Evolutionary conservation across 2,888 invertebrate genomes (phyloP), one percentile per base, ranked within the genome.

Genomic region (Adineta ricciae): DNA sequence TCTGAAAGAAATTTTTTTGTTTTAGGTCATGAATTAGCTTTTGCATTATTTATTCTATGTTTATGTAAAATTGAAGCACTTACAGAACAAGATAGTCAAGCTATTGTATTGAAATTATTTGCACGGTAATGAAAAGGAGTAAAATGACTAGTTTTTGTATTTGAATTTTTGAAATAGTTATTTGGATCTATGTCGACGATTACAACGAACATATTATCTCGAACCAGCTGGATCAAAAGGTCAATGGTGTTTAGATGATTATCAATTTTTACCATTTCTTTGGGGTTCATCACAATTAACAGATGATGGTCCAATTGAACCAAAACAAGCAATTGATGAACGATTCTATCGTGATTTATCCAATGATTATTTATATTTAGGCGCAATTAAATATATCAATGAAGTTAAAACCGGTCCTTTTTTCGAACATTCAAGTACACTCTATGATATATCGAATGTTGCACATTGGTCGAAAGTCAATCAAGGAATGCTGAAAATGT

Each of bases 161-260:
- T 8, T 46, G 11, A 46, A 46, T 46, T 46, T 5, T 46, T 46
- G 46, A 46, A 46, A 46, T 88, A 94, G 95, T 88, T 99, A 99
- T 91, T 90, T 99, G 87, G 92, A 93, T 84, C 92, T 99, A 87
- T 94, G 93, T 32, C 93, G 98, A 87, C 94, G 93, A 88, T 92
- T 99, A 85, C 99, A 99, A 91, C 92, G 93, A 87, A 94, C 93
- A 0, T 99, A 99, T 90, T 93, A 96, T 88, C 97, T 99, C 96
- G 99, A 99, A 91, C 99, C 99, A 11, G 99, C 99, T 0, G 99
- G 99, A 16, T 97, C 97, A 90, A 97, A 98, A 88, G 99, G 99
- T 1, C 99, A 98, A 19, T 99, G 98, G 96, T 96, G 97, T 88
- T 92, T 99, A 85, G 99, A 99, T 91, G 99, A 99, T 90, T 98